Evolutionary conservation across 2,113 vertebrate genomes (phyloP), one percentile per base, ranked within the genome.

Genomic region (Trachemys scripta): DNA sequence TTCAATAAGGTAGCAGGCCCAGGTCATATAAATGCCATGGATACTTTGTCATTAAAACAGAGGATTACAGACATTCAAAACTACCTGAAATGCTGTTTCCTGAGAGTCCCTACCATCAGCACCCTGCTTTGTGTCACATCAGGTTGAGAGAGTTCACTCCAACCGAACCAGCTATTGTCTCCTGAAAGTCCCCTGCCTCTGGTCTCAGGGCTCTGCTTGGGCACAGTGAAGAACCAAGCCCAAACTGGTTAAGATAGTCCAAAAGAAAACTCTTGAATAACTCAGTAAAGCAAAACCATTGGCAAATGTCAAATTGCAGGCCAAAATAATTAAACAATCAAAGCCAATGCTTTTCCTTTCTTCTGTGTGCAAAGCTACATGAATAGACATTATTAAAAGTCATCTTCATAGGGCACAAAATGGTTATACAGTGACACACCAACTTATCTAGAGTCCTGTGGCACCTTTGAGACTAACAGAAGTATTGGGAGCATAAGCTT

Each of bases 301-400:
- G 90, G 90, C 89, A 96, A 97, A 97, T 92, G 94, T 88, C 93
- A 90, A 51, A 95, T 57, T 10, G 25, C 80, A 91, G 92, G 78
- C 57, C 2, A 96, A 72, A 57, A 22, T 80, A 27, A 91, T 42
- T 89, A 69, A 91, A 94, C 95, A 94, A 81, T 53, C 45, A 85
- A 4, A 95, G 53, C 45, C 65, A 90, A 85, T n/a, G n/a, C 17
- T 85, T 91, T 90, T 45, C 9, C 2, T 8, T 93, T 90, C 84
- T 47, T 27, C 92, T 91, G 53, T 79, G 9, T 82, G n/a, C 1
- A 82, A 29, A 95, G n/a, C 91, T 92, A 29, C n/a, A 75, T 57
- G 29, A 86, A 88, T 75, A 88, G 87, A 78, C 88, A 84, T 50
- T 93, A 45, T 51, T 35, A 22, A 10, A 51, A 82, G 69, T 22